These are phyloP conservation scores for Poeciliopsis paucimaculata DNA, from an alignment of 2,797 vertebrate species.

Conservation along the genomic window DNA sequence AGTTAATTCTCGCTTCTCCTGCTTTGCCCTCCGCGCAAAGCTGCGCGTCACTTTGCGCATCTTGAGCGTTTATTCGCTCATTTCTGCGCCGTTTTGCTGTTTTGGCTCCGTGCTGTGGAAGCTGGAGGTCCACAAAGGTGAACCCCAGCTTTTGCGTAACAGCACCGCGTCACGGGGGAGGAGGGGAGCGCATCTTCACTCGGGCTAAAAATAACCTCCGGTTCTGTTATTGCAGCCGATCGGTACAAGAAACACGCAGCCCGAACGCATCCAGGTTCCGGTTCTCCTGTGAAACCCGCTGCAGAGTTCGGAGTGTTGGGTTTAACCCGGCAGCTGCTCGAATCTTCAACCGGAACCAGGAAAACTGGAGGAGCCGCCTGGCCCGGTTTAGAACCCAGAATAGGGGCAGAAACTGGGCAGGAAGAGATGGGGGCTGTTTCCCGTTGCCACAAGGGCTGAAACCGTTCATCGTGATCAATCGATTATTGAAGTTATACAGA, in stretches of 20 bases:
- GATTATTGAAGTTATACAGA: no score
- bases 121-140: constrained; percentile 68
- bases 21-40: no score
- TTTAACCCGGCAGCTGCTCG: not conserved
- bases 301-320: not conserved
- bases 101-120: constrained; percentile 11
- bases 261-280: not conserved
- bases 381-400: constrained; percentile 74
- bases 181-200: constrained; percentile 57
- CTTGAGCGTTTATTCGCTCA: not conserved
- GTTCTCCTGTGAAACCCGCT: not conserved
- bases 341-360: constrained; percentile 7
- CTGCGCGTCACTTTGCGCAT: not conserved
- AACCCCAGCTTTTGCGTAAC: constrained; percentile 80
- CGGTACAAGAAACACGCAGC: not conserved
- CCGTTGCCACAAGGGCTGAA: not conserved
- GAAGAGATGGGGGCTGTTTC: not conserved
- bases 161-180: constrained; percentile 67
- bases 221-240: constrained; percentile 55
- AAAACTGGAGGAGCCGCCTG: constrained; percentile 49
- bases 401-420: constrained; percentile 71
- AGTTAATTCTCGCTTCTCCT: constrained; percentile 13
- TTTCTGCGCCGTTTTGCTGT: not conserved
- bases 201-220: constrained; percentile 71
- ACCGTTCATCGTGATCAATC: no score